Evolutionary conservation across 64 coral and sea anemone genomes (phyloP).

Genomic region (Catalaphyllia jardinei): DNA sequence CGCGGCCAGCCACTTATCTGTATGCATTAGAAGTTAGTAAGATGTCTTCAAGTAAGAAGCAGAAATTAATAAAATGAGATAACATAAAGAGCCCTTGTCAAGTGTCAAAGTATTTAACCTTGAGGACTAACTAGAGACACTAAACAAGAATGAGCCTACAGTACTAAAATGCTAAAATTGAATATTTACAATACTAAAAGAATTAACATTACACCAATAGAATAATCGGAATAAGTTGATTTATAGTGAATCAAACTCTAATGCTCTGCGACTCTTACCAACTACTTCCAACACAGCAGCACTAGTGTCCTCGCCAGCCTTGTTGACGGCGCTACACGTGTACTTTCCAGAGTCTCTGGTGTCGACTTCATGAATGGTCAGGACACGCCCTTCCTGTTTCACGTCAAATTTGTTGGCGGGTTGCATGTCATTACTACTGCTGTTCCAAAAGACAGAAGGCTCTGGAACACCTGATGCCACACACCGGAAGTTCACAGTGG

Average conservation of each 20-base stretch:
- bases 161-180: no score
- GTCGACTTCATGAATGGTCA: slow-evolving; percentile 36
- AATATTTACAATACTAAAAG: no score
- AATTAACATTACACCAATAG: no score
- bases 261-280: slow-evolving; percentile 8
- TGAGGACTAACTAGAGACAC: no score
- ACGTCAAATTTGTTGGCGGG: slow-evolving; percentile 49
- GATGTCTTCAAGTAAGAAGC: no score
- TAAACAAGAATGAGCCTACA: no score
- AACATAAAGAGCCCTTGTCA: no score
- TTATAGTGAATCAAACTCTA: not conserved
- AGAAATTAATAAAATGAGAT: no score
- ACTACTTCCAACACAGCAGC: slow-evolving; percentile 35
- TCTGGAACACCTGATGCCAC: slow-evolving; percentile 45
- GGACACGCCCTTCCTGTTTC: slow-evolving; percentile 1
- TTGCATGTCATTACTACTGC: slow-evolving; percentile 26
- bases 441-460: slow-evolving; percentile 55
- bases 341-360: slow-evolving; percentile 35
- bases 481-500: slow-evolving; percentile 51
- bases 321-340: slow-evolving; percentile 40
- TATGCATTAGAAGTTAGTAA: no score
- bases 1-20: no score
- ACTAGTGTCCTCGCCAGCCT: slow-evolving; percentile 26
- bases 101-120: no score
- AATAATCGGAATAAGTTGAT: no score